These are phyloP conservation scores for Aporophyla nigra DNA, from an alignment of 2,888 invertebrate species.

Conservation along the genomic window DNA sequence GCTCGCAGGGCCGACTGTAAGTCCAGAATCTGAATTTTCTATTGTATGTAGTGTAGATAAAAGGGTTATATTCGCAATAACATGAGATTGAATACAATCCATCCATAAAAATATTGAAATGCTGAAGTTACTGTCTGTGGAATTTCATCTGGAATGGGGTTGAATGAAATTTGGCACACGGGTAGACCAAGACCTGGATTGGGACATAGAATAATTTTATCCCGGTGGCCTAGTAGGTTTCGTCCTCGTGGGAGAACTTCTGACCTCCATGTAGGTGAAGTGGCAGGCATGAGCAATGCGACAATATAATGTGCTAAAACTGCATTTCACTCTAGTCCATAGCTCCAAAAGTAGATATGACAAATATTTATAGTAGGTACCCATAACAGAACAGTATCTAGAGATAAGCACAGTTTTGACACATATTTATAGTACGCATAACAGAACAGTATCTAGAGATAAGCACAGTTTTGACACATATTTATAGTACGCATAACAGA, in stretches of 20 bases:
- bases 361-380: background rate
- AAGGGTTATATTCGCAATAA: background rate
- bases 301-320: background rate
- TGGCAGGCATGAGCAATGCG: background rate
- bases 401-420: constrained; percentile 25
- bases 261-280: background rate
- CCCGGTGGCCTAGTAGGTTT: no score
- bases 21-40: background rate
- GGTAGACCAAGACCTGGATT: background rate
- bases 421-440: background rate
- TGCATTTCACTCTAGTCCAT: no score
- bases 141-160: background rate
- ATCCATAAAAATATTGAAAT: background rate
- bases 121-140: background rate
- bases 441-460: constrained; percentile 12
- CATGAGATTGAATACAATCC: background rate
- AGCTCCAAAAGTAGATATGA: background rate
- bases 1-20: no score
- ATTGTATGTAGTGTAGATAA: background rate
- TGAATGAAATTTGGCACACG: background rate
- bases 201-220: background rate
- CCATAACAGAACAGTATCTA: constrained; percentile 1
- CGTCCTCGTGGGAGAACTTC: background rate
- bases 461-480: constrained; percentile 7
- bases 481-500: background rate